Base-by-base conservation (phyloP, 1,140 invertebrate species). In the Anastatus disparis region DNA sequence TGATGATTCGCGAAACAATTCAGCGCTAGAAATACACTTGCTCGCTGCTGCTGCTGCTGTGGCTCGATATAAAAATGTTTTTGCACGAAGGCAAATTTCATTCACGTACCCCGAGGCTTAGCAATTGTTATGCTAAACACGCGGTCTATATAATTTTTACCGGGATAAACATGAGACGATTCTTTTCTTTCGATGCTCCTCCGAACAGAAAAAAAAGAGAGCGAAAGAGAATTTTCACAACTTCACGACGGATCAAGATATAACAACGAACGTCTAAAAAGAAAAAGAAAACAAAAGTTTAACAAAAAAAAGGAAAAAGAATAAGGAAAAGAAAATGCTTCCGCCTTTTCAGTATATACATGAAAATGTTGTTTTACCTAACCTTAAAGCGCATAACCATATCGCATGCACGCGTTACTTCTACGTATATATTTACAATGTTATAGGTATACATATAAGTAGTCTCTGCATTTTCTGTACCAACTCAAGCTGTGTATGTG, bases 1-100 rank as follows among this genome's bases (percentile, higher is more conserved):
- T 40, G 59, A 70, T 56, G 52, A 70, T 48, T 63, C 58, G 35
- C 38, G 50, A 56, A 56, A 38, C 52, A 70, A 70, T 63, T 46
- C 17, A 40, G 17, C 13, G 20, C 44, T 13, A 48, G 56, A 55
- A 26, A 42, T 20, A 58, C 15, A 24, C 15, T 44, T 44, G 6
- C 42, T 35, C 42, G 15, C 3, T 44, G 15, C 10, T 7, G n/a
- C n/a, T n/a, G n/a, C n/a, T n/a, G n/a, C n/a, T n/a, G n/a, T n/a
- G n/a, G n/a, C n/a, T n/a, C n/a, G 55, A 40, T 12, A 29, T 17
- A 66, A 65, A 65, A 65, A 46, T 56, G 48, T 46, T 48, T 56
- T 66, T n/a, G n/a, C 27, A 12, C 10, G 17, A 66, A 22, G 40
- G 3, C n/a, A 66, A 63, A 26, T 52, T 65, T 53, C 62, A 24